Evolutionary conservation across 1,140 invertebrate species (phyloP).

Genomic region (Polypedilum vanderplanki): DNA sequence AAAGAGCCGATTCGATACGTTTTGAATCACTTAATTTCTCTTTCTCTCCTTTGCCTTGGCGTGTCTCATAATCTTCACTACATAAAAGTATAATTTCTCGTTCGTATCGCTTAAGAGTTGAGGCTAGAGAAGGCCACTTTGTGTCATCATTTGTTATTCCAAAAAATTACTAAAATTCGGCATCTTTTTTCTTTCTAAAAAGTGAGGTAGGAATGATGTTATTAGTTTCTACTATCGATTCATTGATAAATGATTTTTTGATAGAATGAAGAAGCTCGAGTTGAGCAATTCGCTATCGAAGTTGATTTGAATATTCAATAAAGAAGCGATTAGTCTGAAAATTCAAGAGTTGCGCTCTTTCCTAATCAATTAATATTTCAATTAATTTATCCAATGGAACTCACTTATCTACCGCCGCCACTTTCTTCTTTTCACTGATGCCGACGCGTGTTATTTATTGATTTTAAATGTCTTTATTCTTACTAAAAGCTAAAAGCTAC

Average conservation of each 20-base stretch:
- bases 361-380: conserved; percentile 28
- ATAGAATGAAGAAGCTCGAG: neutral
- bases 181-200: neutral
- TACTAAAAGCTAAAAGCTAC: no score
- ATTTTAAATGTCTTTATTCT: conserved; percentile 21
- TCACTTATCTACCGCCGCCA: neutral
- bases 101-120: neutral
- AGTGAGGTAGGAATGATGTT: conserved; percentile 14
- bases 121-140: neutral
- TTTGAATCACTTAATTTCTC: conserved; percentile 22
- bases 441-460: conserved; percentile 25
- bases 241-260: conserved; percentile 23
- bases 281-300: neutral
- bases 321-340: conserved; percentile 16
- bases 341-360: neutral
- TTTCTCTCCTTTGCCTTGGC: neutral
- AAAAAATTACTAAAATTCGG: conserved; percentile 13
- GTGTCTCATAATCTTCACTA: neutral
- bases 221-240: neutral
- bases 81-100: no score
- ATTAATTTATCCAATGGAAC: conserved; percentile 3
- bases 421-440: neutral
- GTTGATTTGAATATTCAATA: conserved; percentile 18
- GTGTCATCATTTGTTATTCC: neutral
- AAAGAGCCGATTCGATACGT: conserved; percentile 1